Evolutionary conservation across 2,113 vertebrate species (phyloP), one percentile per base, ranked within the genome.

Genomic region (Typhlomys cinereus): DNA sequence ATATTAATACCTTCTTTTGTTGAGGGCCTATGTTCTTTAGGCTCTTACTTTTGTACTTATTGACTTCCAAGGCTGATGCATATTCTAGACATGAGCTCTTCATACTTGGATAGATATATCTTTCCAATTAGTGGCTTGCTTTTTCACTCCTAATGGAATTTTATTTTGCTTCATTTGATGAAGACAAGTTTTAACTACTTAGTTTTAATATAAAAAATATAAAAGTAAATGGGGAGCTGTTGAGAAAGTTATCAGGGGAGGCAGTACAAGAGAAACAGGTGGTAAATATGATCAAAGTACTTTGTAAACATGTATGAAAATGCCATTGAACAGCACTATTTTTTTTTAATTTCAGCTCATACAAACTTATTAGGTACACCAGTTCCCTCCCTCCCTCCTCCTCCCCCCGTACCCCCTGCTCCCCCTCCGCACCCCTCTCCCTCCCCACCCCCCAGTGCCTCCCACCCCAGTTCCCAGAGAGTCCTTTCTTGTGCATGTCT

Each of bases 101-200:
- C 52, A 10, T 85, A 61, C 88, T 83, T 88, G n/a, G 39, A 17
- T 18, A 82, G 13, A 52, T 44, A n/a, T 66, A 27, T 92, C 20
- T 17, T 92, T 50, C 23, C 52, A 78, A 29, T 80, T n/a, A 57
- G 21, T 52, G n/a, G 39, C 39, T 90, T 90, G 34, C 70, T 27
- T 86, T 96, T 92, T 92, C 34, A 78, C 12, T 86, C 27, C 76
- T 89, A 90, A 74, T 90, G 71, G 31, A 14, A 15, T 85, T 95
- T 66, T 92, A 25, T 82, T 89, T 95, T 87, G 46, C 88, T 88
- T 95, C 75, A 25, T 82, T 87, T 83, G 31, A 81, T 91, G 18
- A 92, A 75, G 39, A 36, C 23, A 84, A 64, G 17, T 83, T 18
- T 89, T 31, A 89, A 73, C 54, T 87, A 59, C 36, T 95, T 87